Evolutionary conservation across 2,888 invertebrate genomes (phyloP).

Genomic region (Lithophane semibrunnea): DNA sequence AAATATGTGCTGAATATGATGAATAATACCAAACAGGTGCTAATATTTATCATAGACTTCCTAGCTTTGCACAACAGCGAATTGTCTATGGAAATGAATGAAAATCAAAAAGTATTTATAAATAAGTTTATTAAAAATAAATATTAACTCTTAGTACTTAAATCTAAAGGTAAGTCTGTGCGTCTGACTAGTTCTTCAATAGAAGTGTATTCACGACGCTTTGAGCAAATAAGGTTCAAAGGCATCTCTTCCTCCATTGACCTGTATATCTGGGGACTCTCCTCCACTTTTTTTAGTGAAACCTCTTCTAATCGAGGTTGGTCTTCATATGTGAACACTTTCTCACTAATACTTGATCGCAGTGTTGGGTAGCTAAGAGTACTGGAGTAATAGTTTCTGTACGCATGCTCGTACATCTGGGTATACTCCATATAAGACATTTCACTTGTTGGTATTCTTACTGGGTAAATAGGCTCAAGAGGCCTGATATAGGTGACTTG

Average conservation of each 20-base stretch:
- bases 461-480: slow-evolving; percentile 78
- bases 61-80: slow-evolving; percentile 16
- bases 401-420: slow-evolving; percentile 87
- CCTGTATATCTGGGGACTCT: slow-evolving; percentile 63
- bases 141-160: slow-evolving; percentile 90
- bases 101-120: slow-evolving; percentile 33
- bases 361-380: slow-evolving; percentile 78
- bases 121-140: slow-evolving; percentile 66
- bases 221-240: slow-evolving; percentile 84
- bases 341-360: slow-evolving; percentile 78
- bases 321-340: slow-evolving; percentile 78
- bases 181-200: slow-evolving; percentile 84
- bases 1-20: slow-evolving; percentile 82
- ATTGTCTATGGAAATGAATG: slow-evolving; percentile 37
- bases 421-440: slow-evolving; percentile 86
- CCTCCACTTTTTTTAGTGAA: slow-evolving; percentile 65
- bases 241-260: slow-evolving; percentile 81
- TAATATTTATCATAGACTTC: slow-evolving; percentile 71
- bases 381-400: slow-evolving; percentile 82
- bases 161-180: slow-evolving; percentile 91
- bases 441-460: slow-evolving; percentile 82
- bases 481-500: slow-evolving; percentile 79
- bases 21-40: slow-evolving; percentile 72
- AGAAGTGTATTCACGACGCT: slow-evolving; percentile 80
- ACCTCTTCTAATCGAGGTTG: slow-evolving; percentile 72